Base-by-base conservation (phyloP, 1,140 invertebrate genomes). In the Magallana angulata region DNA sequence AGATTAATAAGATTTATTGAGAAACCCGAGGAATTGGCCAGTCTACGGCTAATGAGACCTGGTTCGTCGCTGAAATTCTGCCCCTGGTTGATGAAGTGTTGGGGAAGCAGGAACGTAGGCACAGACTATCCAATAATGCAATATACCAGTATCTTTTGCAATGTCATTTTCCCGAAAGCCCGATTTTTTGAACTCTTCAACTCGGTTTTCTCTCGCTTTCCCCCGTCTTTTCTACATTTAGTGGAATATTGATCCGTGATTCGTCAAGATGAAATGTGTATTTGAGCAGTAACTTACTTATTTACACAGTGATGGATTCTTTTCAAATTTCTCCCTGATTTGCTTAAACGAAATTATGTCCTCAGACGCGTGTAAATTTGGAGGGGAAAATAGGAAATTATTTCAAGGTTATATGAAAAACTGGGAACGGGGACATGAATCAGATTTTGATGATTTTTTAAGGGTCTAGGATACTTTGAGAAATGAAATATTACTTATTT, bases 1-100 rank as follows among this genome's bases (percentile, higher is more conserved):
- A 30, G 68, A 76, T 76, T 76, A 76, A 76, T 76, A 76, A 76
- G 68, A 76, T 76, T 76, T 76, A 76, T 76, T 76, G 68, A 76
- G 68, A 18, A 76, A 76, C 68, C 24, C 24, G 68, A 76, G 68
- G 68, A 76, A 76, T 76, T 36, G 68, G 68, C 68, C 24, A 12
- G 24, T 18, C 68, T 30, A 30, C 36, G 30, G 68, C 68, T 76
- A 76, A 76, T 76, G 68, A 76, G 36, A 30, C 68, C 36, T 30
- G 18, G 68, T 7, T 76, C 68, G 68, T 76, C 36, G 24, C 12
- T 11, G 18, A 76, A 11, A 30, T 30, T 11, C 9, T 30, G 68
- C 68, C 36, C 36, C 24, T 76, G 68, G 12, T 76, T 76, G 68
- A 76, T 76, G 68, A 76, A 76, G 68, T 76, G 68, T 30, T 76